phyloP scores from a whole-genome alignment of 2,797 vertebrate genomes.

The Rhinophrynus dorsalis region DNA sequence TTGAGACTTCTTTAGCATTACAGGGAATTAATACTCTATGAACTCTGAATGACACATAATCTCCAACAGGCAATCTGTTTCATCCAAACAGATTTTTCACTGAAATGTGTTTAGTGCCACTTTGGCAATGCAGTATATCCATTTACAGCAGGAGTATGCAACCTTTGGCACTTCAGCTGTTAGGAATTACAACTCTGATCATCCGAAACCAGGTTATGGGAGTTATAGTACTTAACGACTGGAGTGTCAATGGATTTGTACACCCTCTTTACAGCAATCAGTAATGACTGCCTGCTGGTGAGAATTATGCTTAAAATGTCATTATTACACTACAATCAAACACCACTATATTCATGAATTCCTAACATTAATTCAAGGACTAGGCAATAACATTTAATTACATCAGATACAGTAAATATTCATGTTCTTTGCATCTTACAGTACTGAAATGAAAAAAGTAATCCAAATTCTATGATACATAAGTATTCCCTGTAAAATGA shows the following conservation, averaged over 20 bases:
- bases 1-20: too few species aligned
- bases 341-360: constrained; percentile 1
- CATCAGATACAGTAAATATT: constrained; percentile 4
- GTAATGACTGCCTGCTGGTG: background rate
- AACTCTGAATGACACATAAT: background rate
- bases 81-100: constrained; percentile 9
- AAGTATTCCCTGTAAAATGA: constrained; percentile 59
- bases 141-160: too few species aligned
- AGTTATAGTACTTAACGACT: too few species aligned
- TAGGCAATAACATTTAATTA: background rate
- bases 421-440: too few species aligned
- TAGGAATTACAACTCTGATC: too few species aligned
- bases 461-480: too few species aligned
- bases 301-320: background rate
- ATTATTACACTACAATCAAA: background rate
- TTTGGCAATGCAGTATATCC: too few species aligned
- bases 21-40: constrained; percentile 6
- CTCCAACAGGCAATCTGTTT: background rate
- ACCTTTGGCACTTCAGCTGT: too few species aligned
- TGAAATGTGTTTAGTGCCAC: background rate
- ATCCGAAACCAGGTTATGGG: too few species aligned
- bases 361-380: background rate
- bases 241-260: too few species aligned
- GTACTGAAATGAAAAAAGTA: too few species aligned
- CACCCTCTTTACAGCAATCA: too few species aligned